Evolutionary conservation across 2,888 invertebrate species (phyloP), one percentile per base, ranked within the genome.

Genomic region (Tetranychus piercei): DNA sequence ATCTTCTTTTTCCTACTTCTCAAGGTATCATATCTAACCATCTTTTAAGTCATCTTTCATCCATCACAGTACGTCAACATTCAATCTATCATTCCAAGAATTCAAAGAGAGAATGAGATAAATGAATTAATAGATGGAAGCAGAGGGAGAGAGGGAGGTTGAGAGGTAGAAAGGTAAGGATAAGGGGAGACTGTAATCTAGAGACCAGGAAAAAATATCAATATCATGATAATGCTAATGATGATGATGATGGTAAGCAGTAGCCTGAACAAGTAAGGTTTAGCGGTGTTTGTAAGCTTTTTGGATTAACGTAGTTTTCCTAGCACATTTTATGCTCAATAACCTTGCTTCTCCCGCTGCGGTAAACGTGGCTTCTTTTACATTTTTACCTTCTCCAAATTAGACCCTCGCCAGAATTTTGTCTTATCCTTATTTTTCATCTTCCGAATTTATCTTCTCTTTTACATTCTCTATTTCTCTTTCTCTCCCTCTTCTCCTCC

Each of bases 31-130:
- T 69, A 69, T 69, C 69, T 23, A 20, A 22, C 34, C 69, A 69
- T 69, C 69, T 23, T 69, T 69, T 11, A 20, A 20, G 34, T 69
- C 69, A 69, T 69, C 69, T 69, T 69, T 69, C 69, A 69, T 23
- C 69, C 69, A 23, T 20, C 34, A 20, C 69, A 23, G 22, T 23
- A 23, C 69, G 22, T 69, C 69, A 20, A 20, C 69, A 20, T 69
- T 69, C 69, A 69, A 23, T 69, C 69, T 69, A 23, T 69, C 69
- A 69, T 23, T 23, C 69, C 69, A 67, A n/a, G 67, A 67, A 67
- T n/a, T 22, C 20, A 67, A 22, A 67, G n/a, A n/a, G n/a, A 67
- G 67, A 67, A 9, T 18, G 67, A 67, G 69, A 69, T 18, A 69
- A 23, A 69, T 69, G 34, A 23, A 69, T 23, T 20, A 69, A 69